Conservation (phyloP, 1,140 invertebrate species). For the Drosophila jambulina region DNA sequence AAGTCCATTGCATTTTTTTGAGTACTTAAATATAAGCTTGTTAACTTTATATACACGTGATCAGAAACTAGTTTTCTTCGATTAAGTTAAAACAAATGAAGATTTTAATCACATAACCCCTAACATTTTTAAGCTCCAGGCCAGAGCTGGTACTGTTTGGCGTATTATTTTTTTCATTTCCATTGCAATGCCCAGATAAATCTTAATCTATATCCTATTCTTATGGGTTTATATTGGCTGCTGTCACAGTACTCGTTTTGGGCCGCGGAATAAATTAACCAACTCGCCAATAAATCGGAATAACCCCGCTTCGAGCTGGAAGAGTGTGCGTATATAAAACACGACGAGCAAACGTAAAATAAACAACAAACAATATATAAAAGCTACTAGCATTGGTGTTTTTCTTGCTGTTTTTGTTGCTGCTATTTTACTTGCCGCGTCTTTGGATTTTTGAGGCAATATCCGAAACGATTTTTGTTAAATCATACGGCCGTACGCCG, state of each 20-base stretch:
- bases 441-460: constrained; percentile 80
- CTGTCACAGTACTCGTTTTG: constrained; percentile 17
- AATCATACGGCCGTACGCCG: constrained; percentile 65
- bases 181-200: constrained; percentile 21
- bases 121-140: constrained; percentile 22
- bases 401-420: constrained; percentile 36
- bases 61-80: constrained; percentile 12
- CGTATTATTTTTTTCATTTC: background rate
- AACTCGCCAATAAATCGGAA: constrained; percentile 30
- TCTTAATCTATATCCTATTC: constrained; percentile 32
- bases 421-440: constrained; percentile 70
- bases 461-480: constrained; percentile 79
- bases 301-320: constrained; percentile 23
- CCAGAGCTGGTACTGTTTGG: constrained; percentile 19
- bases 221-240: constrained; percentile 5
- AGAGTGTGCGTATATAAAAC: constrained; percentile 55
- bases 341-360: constrained; percentile 51
- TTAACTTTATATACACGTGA: background rate
- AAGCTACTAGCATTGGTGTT: constrained; percentile 44
- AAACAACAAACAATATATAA: constrained; percentile 63
- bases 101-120: constrained; percentile 14
- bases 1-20: background rate
- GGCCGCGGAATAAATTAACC: constrained; percentile 30
- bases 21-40: background rate
- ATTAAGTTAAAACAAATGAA: constrained; percentile 27